Conservation (phyloP, 2,113 vertebrate genomes). For the Tretioscincus oriximinensis region DNA sequence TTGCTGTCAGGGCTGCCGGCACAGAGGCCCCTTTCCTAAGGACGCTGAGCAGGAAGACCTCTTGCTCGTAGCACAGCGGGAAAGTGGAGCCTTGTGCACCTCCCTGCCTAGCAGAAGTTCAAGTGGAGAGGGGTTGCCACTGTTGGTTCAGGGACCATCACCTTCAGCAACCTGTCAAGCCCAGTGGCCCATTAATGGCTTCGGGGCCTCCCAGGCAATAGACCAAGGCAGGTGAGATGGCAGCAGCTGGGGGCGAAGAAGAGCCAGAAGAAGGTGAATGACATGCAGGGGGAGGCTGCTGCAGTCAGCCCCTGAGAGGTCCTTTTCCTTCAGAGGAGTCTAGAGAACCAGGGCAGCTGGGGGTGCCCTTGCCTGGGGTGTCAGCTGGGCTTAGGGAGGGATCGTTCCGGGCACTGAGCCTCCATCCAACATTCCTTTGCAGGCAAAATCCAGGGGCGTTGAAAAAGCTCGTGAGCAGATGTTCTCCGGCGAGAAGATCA, state of each 20-base stretch:
- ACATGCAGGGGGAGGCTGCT: no score
- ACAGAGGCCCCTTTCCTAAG: no score
- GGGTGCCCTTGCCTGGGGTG: neutral
- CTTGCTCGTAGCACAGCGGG: no score
- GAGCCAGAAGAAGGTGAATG: neutral
- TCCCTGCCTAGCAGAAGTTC: no score
- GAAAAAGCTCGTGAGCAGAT: conserved; percentile 87
- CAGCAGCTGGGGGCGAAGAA: no score
- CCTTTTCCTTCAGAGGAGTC: neutral
- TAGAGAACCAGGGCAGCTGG: no score
- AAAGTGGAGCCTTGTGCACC: no score
- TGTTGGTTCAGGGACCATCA: neutral
- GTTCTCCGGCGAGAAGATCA: conserved; percentile 94
- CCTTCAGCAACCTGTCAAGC: no score
- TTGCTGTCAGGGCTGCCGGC: no score
- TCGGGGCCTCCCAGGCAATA: no score
- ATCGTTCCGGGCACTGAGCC: conserved; percentile 11
- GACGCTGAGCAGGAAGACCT: neutral
- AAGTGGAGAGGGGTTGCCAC: neutral
- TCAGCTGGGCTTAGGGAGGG: neutral
- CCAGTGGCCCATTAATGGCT: no score
- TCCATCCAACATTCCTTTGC: conserved; percentile 40
- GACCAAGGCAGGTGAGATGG: no score
- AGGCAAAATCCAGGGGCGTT: conserved; percentile 91
- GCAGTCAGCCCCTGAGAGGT: neutral